Conservation (phyloP, 1,140 invertebrate species). For the Chlorops oryzae region DNA sequence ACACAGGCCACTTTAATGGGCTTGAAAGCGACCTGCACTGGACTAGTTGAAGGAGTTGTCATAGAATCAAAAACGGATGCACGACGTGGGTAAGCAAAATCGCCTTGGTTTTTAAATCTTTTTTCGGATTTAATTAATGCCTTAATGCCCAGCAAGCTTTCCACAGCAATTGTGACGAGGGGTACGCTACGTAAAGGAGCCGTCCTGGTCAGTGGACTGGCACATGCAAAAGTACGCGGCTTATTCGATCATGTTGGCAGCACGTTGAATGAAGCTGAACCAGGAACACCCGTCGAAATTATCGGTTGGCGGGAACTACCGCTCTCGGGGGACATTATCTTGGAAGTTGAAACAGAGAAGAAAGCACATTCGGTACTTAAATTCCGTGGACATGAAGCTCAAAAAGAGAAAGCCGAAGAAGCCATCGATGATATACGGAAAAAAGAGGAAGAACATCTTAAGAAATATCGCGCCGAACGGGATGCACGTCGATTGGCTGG, state of each 20-base stretch:
- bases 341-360: conserved; percentile 77
- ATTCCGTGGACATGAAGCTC: conserved; percentile 54
- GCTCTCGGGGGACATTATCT: conserved; percentile 74
- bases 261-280: conserved; percentile 61
- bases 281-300: conserved; percentile 76
- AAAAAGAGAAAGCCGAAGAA: conserved; percentile 56
- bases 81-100: conserved; percentile 56
- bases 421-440: conserved; percentile 56
- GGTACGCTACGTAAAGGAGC: conserved; percentile 80
- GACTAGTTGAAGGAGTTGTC: conserved; percentile 81
- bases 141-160: conserved; percentile 63
- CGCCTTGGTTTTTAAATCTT: not conserved
- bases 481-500: conserved; percentile 57
- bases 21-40: conserved; percentile 72
- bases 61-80: conserved; percentile 79
- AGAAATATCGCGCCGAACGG: conserved; percentile 63
- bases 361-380: conserved; percentile 65
- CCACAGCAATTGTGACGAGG: conserved; percentile 81
- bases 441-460: conserved; percentile 63
- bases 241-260: conserved; percentile 76
- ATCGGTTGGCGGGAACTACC: conserved; percentile 86
- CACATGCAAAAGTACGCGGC: conserved; percentile 79
- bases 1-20: conserved; percentile 85
- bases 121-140: not conserved
- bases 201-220: conserved; percentile 74